Percentiles rank a stretch among this genome's conserved stretches.
Evolutionary conservation across 2,113 vertebrate species (phyloP).

Genomic region (Ctenomys sociabilis): DNA sequence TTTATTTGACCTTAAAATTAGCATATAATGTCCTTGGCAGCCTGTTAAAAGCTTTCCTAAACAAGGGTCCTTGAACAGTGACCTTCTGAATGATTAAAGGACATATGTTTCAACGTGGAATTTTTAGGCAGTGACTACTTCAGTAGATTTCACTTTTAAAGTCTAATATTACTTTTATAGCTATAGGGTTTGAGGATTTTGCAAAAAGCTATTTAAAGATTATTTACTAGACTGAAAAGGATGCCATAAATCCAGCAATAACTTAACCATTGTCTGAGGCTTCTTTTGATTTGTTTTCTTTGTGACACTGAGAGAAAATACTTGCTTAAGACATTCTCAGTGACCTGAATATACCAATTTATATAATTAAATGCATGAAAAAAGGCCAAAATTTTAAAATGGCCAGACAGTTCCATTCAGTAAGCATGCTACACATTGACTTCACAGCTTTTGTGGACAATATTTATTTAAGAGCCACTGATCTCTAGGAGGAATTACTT

Average conservation of each 20-base stretch:
- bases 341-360: slow-evolving; percentile 79
- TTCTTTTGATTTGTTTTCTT: slow-evolving; percentile 68
- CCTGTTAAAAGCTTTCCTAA: slow-evolving; percentile 9
- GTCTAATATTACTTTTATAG: neutral
- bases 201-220: slow-evolving; percentile 80
- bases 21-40: neutral
- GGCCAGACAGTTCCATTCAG: slow-evolving; percentile 64
- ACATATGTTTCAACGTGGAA: slow-evolving; percentile 50
- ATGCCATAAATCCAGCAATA: slow-evolving; percentile 76
- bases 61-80: slow-evolving; percentile 24
- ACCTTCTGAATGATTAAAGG: slow-evolving; percentile 7
- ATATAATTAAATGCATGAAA: slow-evolving; percentile 57
- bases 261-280: slow-evolving; percentile 77
- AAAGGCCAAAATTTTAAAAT: slow-evolving; percentile 71
- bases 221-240: slow-evolving; percentile 77
- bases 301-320: slow-evolving; percentile 4
- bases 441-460: neutral
- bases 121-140: slow-evolving; percentile 57
- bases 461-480: slow-evolving; percentile 16
- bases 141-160: slow-evolving; percentile 65
- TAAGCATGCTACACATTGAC: slow-evolving; percentile 49
- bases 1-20: slow-evolving; percentile 36
- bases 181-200: slow-evolving; percentile 70
- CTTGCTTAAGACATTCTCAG: slow-evolving; percentile 78
- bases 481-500: neutral